Evolutionary conservation across 2,888 invertebrate species (phyloP).

Genomic region (Ectemnius cavifrons): DNA sequence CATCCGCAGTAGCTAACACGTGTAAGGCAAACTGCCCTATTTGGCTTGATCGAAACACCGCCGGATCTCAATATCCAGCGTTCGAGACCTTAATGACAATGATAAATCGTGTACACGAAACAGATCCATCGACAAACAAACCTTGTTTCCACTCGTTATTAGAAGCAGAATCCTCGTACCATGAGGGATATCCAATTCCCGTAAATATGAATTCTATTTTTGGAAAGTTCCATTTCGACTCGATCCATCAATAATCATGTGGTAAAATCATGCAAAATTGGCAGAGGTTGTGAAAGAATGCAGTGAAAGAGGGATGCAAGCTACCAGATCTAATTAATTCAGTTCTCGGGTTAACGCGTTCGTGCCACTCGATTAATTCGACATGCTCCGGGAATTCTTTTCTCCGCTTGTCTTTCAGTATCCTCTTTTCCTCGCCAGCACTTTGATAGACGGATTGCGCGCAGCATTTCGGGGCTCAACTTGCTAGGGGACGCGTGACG

Average conservation of each 20-base stretch:
- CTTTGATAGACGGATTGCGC: not conserved
- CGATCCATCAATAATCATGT: too few relatives aligned
- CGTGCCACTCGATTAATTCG: slow-evolving; percentile 16
- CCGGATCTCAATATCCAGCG: slow-evolving; percentile 19
- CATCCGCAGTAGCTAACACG: slow-evolving; percentile 34
- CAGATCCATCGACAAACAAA: not conserved
- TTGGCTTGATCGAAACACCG: slow-evolving; percentile 5
- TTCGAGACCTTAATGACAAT: slow-evolving; percentile 18
- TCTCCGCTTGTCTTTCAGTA: not conserved
- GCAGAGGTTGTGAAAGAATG: too few relatives aligned
- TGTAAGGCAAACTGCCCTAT: slow-evolving; percentile 18
- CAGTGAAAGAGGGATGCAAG: slow-evolving; percentile 25
- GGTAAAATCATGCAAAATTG: too few relatives aligned
- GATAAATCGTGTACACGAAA: slow-evolving; percentile 8
- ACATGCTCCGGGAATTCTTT: slow-evolving; percentile 3
- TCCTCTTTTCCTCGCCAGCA: not conserved
- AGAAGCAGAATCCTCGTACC: not conserved
- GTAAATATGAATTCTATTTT: too few relatives aligned
- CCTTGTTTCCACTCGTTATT: not conserved
- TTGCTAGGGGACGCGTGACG: not conserved
- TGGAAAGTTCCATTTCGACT: too few relatives aligned
- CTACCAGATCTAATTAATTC: slow-evolving; percentile 14
- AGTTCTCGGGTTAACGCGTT: not conserved
- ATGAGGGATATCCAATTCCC: too few relatives aligned
- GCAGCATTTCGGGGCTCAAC: not conserved